Conservation (phyloP, 2,113 vertebrate genomes). For the Tetrao urogallus region DNA sequence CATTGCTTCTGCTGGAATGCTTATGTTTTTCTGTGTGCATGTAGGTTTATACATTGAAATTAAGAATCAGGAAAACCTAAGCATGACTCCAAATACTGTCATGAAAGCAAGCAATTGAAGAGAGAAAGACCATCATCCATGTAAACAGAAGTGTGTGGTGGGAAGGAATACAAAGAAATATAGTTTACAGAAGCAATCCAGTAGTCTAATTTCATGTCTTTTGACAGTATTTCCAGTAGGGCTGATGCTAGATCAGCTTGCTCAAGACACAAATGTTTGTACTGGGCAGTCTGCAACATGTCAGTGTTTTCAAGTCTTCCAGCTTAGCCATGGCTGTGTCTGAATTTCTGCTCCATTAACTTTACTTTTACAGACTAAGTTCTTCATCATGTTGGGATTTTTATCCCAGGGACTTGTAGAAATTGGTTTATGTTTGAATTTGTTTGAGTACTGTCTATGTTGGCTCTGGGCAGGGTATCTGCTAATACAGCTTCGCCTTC, state of each 20-base stretch:
- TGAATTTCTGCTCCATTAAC: background rate
- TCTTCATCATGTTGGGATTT: background rate
- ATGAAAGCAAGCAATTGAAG: background rate
- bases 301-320: background rate
- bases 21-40: background rate
- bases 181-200: background rate
- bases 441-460: background rate
- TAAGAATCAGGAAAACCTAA: background rate
- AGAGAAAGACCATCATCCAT: background rate
- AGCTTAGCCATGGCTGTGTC: background rate
- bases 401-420: background rate
- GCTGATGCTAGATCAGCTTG: background rate
- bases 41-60: background rate
- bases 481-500: background rate
- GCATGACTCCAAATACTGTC: background rate
- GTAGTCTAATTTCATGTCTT: background rate
- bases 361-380: background rate
- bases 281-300: background rate
- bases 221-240: background rate
- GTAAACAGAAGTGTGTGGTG: background rate
- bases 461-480: background rate
- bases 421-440: background rate
- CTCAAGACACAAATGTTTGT: fast-evolving
- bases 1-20: background rate
- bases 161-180: background rate